Conservation (phyloP, 92 coral and sea anemone genomes). For the Meandrina meandrites region DNA sequence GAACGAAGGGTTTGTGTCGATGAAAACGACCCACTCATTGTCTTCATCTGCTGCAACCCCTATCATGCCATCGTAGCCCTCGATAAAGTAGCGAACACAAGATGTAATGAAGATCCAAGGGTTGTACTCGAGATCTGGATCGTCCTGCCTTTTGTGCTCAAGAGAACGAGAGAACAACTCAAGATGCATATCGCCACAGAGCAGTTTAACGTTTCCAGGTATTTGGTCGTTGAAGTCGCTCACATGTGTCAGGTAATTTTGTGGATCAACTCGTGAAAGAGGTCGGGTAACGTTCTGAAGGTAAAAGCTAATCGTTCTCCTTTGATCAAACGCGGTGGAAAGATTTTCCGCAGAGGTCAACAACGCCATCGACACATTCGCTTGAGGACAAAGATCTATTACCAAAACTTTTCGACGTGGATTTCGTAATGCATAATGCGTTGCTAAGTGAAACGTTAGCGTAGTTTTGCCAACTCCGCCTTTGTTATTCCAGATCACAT, state of each 20-base stretch:
- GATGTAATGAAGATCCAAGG: slow-evolving; percentile 13
- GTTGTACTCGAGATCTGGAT: neutral
- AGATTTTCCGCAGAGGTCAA: neutral
- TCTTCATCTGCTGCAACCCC: neutral
- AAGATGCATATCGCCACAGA: slow-evolving; percentile 14
- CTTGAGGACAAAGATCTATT: too few species aligned
- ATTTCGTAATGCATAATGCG: slow-evolving; percentile 3
- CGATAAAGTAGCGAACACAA: slow-evolving; percentile 2
- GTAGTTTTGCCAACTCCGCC: slow-evolving; percentile 40
- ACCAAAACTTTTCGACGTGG: neutral
- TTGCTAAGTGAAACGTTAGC: slow-evolving; percentile 23
- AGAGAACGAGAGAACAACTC: slow-evolving; percentile 12
- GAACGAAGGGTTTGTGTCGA: slow-evolving; percentile 24
- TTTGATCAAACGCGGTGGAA: neutral
- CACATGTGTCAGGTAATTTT: neutral
- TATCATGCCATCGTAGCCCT: neutral
- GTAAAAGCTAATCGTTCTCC: slow-evolving; percentile 12
- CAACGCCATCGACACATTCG: slow-evolving; percentile 24
- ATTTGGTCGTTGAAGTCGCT: neutral
- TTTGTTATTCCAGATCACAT: slow-evolving; percentile 31
- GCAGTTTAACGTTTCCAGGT: neutral
- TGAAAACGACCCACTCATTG: slow-evolving; percentile 11
- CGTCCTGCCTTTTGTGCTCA: neutral
- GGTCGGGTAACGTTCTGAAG: neutral
- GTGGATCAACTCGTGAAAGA: neutral